phyloP scores from a whole-genome alignment of 2,797 vertebrate genomes.

The Lacerta viridis region DNA sequence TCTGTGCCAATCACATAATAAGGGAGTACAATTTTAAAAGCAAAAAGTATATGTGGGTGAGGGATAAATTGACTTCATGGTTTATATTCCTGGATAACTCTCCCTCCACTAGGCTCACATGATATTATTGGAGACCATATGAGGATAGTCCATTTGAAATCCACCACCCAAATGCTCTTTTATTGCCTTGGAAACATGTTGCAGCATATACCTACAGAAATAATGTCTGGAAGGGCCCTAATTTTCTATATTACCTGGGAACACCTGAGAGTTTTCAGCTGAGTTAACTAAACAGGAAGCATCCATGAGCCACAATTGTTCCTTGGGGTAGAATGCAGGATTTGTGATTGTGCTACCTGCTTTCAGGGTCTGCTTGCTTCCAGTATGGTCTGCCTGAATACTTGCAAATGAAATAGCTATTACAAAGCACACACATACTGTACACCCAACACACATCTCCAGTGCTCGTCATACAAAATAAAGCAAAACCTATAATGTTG shows the following conservation, averaged over 20 bases:
- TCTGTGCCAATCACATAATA: not conserved
- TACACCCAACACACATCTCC: not conserved
- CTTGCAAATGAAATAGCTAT: not conserved
- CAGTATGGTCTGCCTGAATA: not conserved
- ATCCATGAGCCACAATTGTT: too few species aligned
- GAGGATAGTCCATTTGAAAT: too few species aligned
- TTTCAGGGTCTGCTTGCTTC: not conserved
- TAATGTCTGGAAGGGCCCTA: too few species aligned
- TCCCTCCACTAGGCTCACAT: not conserved
- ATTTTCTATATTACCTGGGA: not conserved
- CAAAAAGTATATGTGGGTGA: not conserved
- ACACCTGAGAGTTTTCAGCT: not conserved
- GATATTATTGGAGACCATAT: not conserved
- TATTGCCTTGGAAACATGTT: not conserved
- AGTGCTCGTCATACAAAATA: not conserved
- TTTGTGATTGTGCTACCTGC: not conserved
- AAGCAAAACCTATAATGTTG: not conserved
- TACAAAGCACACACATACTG: not conserved
- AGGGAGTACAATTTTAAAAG: not conserved
- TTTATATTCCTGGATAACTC: not conserved
- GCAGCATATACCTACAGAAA: too few species aligned
- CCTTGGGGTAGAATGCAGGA: not conserved
- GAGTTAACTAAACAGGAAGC: too few species aligned
- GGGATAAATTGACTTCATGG: not conserved
- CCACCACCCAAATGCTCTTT: not conserved